These are phyloP conservation scores for Paralinhomoeus sp. DNA, from an alignment of 2,888 invertebrate genomes.

Conservation along the genomic window DNA sequence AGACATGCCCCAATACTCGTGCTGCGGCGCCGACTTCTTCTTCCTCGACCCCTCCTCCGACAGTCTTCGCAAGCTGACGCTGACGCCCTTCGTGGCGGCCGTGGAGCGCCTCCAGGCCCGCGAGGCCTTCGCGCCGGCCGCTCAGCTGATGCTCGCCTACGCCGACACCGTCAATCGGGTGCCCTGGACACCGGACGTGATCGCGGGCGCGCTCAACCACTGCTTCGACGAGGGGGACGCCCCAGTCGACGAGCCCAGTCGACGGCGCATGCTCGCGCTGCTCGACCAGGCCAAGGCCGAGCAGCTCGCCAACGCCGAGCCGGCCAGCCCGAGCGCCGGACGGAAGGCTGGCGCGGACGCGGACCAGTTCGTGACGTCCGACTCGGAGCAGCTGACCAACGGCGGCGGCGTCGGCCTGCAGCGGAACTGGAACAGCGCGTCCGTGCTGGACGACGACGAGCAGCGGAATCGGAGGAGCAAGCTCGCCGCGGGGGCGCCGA, in stretches of 20 bases:
- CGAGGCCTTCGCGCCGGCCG: background rate
- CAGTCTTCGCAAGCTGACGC: slow-evolving; percentile 3
- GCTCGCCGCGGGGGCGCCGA: no score
- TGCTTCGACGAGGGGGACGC: background rate
- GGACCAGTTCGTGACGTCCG: no score
- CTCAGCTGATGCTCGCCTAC: background rate
- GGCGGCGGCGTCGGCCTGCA: no score
- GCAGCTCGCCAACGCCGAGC: no score
- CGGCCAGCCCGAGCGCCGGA: no score
- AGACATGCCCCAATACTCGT: slow-evolving; percentile 3
- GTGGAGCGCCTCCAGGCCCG: slow-evolving; percentile 2
- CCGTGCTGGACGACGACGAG: no score
- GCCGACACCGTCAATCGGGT: background rate
- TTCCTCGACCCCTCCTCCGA: slow-evolving; percentile 1
- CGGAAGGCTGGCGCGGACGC: no score
- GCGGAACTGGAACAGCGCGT: no score
- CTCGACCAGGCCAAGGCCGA: background rate
- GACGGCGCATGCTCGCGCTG: background rate
- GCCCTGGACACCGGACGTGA: background rate
- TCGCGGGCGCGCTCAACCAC: background rate
- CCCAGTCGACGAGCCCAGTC: background rate
- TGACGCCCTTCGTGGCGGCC: slow-evolving; percentile 1
- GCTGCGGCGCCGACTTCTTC: slow-evolving; percentile 4
- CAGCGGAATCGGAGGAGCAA: no score
- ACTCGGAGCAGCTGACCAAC: no score